These are phyloP conservation scores for Drosophila funebris DNA, from an alignment of 1,140 invertebrate genomes.

Conservation along the genomic window DNA sequence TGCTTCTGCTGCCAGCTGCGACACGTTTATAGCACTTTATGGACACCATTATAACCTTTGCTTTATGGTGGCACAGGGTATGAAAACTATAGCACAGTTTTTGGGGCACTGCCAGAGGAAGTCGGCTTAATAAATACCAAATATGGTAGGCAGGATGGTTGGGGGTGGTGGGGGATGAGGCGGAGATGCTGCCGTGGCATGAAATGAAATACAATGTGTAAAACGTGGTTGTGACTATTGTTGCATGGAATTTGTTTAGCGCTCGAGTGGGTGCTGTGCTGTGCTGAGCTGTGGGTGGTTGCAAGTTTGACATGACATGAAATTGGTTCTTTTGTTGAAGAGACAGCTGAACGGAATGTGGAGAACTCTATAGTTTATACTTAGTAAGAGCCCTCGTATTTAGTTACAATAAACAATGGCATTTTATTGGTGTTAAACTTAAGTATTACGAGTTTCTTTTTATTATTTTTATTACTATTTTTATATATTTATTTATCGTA, in stretches of 20 bases:
- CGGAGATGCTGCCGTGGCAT: constrained; percentile 40
- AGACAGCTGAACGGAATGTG: not conserved
- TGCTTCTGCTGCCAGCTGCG: too few species aligned
- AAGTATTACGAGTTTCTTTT: not conserved
- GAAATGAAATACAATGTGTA: constrained; percentile 67
- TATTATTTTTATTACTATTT: not conserved
- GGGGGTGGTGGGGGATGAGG: constrained; percentile 18
- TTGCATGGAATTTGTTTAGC: constrained; percentile 57
- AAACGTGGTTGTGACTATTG: constrained; percentile 55
- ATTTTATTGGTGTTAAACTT: not conserved
- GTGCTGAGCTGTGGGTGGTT: constrained; percentile 6
- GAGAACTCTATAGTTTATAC: not conserved
- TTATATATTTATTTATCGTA: too few species aligned
- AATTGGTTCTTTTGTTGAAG: constrained; percentile 11
- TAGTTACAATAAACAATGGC: constrained; percentile 5
- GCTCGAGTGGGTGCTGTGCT: not conserved
- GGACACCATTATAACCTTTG: not conserved
- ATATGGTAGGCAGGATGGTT: not conserved
- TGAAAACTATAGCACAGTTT: constrained; percentile 23
- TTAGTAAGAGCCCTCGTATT: not conserved
- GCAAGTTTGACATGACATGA: constrained; percentile 1
- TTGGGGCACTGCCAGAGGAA: constrained; percentile 24
- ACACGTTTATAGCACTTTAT: too few species aligned
- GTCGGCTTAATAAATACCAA: constrained; percentile 38
- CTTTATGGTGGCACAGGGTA: not conserved